Base-by-base conservation (phyloP, 1,140 invertebrate genomes). In the Drosophila seguyi region DNA sequence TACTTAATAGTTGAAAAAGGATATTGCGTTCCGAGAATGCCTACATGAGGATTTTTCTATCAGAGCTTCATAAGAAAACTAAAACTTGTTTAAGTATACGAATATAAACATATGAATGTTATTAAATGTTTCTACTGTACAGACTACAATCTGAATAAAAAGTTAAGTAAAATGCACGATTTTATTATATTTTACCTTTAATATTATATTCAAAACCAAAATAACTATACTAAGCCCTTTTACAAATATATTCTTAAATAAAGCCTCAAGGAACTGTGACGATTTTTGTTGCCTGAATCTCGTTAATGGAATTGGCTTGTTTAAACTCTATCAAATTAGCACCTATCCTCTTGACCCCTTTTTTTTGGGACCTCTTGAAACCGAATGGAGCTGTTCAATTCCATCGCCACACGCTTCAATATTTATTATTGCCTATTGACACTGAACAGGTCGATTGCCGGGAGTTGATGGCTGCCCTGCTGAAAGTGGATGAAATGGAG, bases 401-500 rank as follows among this genome's bases (percentile, higher is more conserved):
- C 42, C 53, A 55, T 52, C 36, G 77, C 50, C 60, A 52, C 50
- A 45, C 60, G 55, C 39, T 75, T 81, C 44, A 69, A 56, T 58
- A 62, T 79, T 66, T 84, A 80, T 84, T 80, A 76, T 81, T 79
- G 81, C 72, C 72, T 62, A 84, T 85, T 84, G 81, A 76, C 76
- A 80, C 62, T 71, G 77, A 67, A 22, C 63, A 80, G 81, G 59
- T 44, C 50, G 81, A 75, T 79, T 18, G 52, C 42, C 22, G 65
- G 55, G 41, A 57, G 65, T 47, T 69, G 68, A 69, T 57, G 65
- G 39, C 41, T 69, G 31, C 50, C 44, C 57, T 38, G 52, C 36
- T 27, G 20, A n/a, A 62, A 53, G 20, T 45, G 62, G 42, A 59
- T 71, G 68, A 50, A 71, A 36, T 29, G 36, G 65, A 58, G 65